Percentiles rank a stretch among this genome's conserved stretches.
phyloP scores from a whole-genome alignment of 1,140 invertebrate species.

The Drosophila willistoni region DNA sequence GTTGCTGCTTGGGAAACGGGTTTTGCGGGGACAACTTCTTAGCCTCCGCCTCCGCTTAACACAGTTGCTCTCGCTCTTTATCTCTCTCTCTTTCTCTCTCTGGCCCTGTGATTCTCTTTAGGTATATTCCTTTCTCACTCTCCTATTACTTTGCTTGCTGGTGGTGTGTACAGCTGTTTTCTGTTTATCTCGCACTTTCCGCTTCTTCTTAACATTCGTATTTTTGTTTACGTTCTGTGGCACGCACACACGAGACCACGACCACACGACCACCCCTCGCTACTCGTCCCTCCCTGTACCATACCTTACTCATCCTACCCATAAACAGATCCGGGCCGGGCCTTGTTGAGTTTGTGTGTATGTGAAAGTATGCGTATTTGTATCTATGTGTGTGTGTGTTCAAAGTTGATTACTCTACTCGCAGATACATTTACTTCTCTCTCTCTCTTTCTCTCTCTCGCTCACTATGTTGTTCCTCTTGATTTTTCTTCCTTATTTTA shows the following conservation, averaged over 20 bases:
- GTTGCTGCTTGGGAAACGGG: slow-evolving; percentile 57
- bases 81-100: slow-evolving; percentile 7
- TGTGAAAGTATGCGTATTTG: slow-evolving; percentile 44
- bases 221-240: slow-evolving; percentile 80
- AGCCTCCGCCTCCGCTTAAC: slow-evolving; percentile 16
- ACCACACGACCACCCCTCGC: slow-evolving; percentile 23
- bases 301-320: background rate
- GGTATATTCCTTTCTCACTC: slow-evolving; percentile 11
- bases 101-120: slow-evolving; percentile 18
- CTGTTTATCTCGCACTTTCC: slow-evolving; percentile 80
- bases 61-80: background rate
- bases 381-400: slow-evolving; percentile 17
- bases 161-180: slow-evolving; percentile 79
- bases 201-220: slow-evolving; percentile 75
- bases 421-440: slow-evolving; percentile 30
- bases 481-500: background rate
- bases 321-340: slow-evolving; percentile 3
- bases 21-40: slow-evolving; percentile 62
- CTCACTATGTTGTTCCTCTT: background rate
- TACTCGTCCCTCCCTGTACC: too few species aligned
- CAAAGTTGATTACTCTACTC: slow-evolving; percentile 49
- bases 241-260: slow-evolving; percentile 63
- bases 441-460: background rate
- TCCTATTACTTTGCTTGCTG: slow-evolving; percentile 30
- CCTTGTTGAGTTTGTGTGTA: slow-evolving; percentile 16